Base-by-base conservation (phyloP, 2,888 invertebrate genomes). In the Poecilus cupreus region DNA sequence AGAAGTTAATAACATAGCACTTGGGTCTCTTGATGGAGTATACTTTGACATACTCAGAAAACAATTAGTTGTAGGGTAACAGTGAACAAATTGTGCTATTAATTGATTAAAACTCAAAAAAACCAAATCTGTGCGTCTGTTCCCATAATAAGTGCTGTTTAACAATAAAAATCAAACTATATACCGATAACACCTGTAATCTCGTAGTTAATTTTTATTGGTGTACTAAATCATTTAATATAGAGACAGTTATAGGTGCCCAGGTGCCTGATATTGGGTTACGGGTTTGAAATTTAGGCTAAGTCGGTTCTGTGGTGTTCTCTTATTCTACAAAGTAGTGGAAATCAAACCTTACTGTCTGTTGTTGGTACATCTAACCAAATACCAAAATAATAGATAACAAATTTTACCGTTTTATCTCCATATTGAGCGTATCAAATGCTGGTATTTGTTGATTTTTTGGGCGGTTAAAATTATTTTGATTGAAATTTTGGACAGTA, bases 321-420 rank as follows among this genome's bases (percentile, higher is more conserved):
- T 75, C 51, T 70, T 43, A 49, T 72, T 72, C 46, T 43, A 13
- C 72, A 22, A 43, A 72, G 72, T 57, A 77, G 77, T 77, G 77
- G 60, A 60, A 77, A 57, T 64, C 60, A 77, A 60, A 26, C 76
- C 37, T 76, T 75, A 49, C 37, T 77, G 57, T 39, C 60, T 77
- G 60, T 77, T 57, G 57, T 77, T 77, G 60, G 77, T 43, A 57
- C 60, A 77, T 60, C 57, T 77, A 77, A 77, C 77, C 57, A 54
- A 76, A 64, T 64, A 79, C 79, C 70, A 80, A 80, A 80, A 80
- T 80, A 80, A 80, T 57, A 80, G 80, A 80, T 80, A 80, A 70
- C 43, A 80, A 80, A 54, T 72, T 72, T 80, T 80, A 80, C 72
- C 22, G 80, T 72, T 70, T 78, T 80, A 79, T 80, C 72, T 80